phyloP scores from a whole-genome alignment of 1,140 invertebrate species.

The Drosophila kurseongensis region DNA sequence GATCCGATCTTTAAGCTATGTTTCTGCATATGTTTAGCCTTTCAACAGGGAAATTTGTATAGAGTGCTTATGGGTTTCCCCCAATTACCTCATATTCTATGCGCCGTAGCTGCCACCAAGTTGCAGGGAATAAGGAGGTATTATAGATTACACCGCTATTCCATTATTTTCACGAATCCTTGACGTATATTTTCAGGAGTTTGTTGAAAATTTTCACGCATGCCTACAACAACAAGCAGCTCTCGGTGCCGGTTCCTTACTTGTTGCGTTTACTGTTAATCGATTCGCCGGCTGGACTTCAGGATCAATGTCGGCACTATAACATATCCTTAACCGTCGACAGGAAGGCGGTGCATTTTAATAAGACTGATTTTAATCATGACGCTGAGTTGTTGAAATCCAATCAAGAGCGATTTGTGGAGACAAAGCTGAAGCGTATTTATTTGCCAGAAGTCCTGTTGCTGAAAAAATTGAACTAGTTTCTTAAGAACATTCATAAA shows the following conservation, averaged over 20 bases:
- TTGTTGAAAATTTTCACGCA: slow-evolving; percentile 85
- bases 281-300: slow-evolving; percentile 51
- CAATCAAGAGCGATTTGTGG: slow-evolving; percentile 62
- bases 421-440: slow-evolving; percentile 63
- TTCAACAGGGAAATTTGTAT: slow-evolving; percentile 85
- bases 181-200: slow-evolving; percentile 69
- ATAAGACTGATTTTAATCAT: slow-evolving; percentile 70
- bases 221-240: slow-evolving; percentile 86
- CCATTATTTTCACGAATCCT: no score
- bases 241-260: slow-evolving; percentile 84
- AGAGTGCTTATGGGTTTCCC: slow-evolving; percentile 82
- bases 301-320: slow-evolving; percentile 72
- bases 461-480: slow-evolving; percentile 55
- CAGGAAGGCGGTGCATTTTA: slow-evolving; percentile 60
- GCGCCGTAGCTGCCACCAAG: slow-evolving; percentile 84
- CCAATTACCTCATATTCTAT: slow-evolving; percentile 85
- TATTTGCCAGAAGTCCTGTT: slow-evolving; percentile 75
- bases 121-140: slow-evolving; percentile 86
- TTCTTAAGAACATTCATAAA: slow-evolving; percentile 8
- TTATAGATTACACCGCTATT: no score
- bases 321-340: slow-evolving; percentile 54
- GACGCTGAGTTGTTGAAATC: slow-evolving; percentile 28
- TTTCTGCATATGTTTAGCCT: slow-evolving; percentile 85
- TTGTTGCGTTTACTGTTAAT: slow-evolving; percentile 78
- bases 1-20: slow-evolving; percentile 61